Percentiles rank a stretch among this genome's conserved stretches.
Evolutionary conservation across 2,888 invertebrate genomes (phyloP).

Genomic region (Zeuzera pyrina): DNA sequence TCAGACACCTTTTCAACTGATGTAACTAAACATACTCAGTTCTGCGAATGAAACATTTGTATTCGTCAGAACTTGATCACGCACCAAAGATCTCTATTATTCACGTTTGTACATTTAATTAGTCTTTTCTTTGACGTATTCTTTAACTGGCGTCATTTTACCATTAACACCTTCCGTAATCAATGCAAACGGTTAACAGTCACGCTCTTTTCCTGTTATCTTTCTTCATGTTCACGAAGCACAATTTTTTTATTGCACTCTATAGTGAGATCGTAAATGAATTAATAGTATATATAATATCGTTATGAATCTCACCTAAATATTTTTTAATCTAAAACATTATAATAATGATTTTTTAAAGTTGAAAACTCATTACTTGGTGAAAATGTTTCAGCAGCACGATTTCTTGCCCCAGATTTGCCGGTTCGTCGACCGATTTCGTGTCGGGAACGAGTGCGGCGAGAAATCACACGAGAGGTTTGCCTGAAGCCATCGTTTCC

Average conservation of each 20-base stretch:
- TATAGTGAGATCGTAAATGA: neutral
- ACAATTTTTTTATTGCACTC: conserved; percentile 11
- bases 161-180: conserved; percentile 30
- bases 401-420: conserved; percentile 59
- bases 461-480: conserved; percentile 53
- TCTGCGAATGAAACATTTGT: conserved; percentile 49
- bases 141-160: conserved; percentile 17
- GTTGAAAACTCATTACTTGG: no score
- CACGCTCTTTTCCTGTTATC: conserved; percentile 24
- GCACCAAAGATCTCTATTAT: conserved; percentile 22
- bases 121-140: conserved; percentile 15
- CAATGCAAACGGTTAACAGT: conserved; percentile 28
- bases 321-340: no score
- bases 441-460: conserved; percentile 37
- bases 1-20: conserved; percentile 34
- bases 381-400: conserved; percentile 30
- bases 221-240: conserved; percentile 8
- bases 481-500: conserved; percentile 41
- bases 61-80: no score
- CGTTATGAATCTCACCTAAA: neutral
- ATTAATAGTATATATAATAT: neutral
- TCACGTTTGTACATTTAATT: conserved; percentile 10
- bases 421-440: conserved; percentile 59
- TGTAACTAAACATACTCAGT: conserved; percentile 38
- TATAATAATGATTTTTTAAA: no score